Evolutionary conservation across 2,888 invertebrate species (phyloP).

Genomic region (Synergus japonicus): DNA sequence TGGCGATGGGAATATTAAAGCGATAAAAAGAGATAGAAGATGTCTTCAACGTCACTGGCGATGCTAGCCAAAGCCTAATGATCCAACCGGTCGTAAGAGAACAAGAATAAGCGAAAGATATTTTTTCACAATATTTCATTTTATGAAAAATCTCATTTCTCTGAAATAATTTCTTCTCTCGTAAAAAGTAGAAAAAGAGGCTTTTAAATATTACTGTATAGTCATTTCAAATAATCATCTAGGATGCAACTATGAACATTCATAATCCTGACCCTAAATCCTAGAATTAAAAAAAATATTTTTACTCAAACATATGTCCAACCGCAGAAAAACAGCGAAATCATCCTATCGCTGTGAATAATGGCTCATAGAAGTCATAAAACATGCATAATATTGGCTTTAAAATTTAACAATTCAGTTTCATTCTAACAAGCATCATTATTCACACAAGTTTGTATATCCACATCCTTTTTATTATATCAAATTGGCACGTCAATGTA

Average conservation of each 20-base stretch:
- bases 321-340: too few species aligned
- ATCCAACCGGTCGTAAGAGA: conserved; percentile 69
- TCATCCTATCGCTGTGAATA: too few species aligned
- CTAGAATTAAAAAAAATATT: background rate
- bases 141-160: background rate
- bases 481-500: background rate
- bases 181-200: too few species aligned
- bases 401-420: background rate
- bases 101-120: conserved; percentile 58
- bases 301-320: background rate
- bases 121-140: background rate
- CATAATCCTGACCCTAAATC: background rate
- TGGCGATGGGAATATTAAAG: background rate
- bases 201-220: background rate
- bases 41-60: conserved; percentile 65
- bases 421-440: background rate
- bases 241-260: background rate
- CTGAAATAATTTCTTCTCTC: background rate
- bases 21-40: conserved; percentile 45
- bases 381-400: background rate
- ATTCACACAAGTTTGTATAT: background rate
- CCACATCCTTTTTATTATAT: background rate
- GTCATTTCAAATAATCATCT: background rate
- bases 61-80: conserved; percentile 67
- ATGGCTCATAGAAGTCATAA: too few species aligned